Base-by-base conservation (phyloP, 2,888 invertebrate species). In the Cryptophagus acutangulus region DNA sequence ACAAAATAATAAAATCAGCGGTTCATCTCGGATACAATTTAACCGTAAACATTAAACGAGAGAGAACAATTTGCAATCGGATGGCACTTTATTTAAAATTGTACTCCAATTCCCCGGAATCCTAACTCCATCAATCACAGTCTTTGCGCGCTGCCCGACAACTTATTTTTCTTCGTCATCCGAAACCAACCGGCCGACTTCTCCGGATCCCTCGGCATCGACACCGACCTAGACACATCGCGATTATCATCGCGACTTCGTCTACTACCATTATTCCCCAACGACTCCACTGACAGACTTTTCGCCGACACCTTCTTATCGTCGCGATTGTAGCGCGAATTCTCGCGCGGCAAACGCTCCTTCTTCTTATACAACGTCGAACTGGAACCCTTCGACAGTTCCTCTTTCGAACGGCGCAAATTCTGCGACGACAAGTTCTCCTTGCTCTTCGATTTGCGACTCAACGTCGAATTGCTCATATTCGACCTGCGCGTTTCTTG, bases 161-260 rank as follows among this genome's bases (percentile, higher is more conserved):
- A 58, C 54, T 72, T 73, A 49, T 67, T 71, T 57, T 75, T 81
- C 57, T 69, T 71, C 1, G 73, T 70, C 57, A 80, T 65, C 62
- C 79, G 82, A 58, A 84, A 83, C 84, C 84, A 84, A 38, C 82
- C 82, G 24, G 84, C 82, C 45, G 80, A 78, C 64, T 83, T 82
- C 58, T 77, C 79, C 34, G 78, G 76, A 58, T 84, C 82, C 56
- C 82, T 79, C 33, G 84, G 83, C 75, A 84, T 83, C 4, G 84
- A 84, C 33, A 82, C 74, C 1, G 84, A 84, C 41, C 84, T 70
- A 0, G 78, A 75, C 3, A 78, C 66, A 41, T 75, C 79, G 48
- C 73, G 68, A 49, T 28, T 62, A 54, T 56, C 59, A 57, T 33
- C 57, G 54, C 52, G 52, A 62, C 24, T 44, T 48, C 40, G 53